Evolutionary conservation across 1,140 invertebrate species (phyloP), one percentile per base, ranked within the genome.

Genomic region (Olivierus martensii): DNA sequence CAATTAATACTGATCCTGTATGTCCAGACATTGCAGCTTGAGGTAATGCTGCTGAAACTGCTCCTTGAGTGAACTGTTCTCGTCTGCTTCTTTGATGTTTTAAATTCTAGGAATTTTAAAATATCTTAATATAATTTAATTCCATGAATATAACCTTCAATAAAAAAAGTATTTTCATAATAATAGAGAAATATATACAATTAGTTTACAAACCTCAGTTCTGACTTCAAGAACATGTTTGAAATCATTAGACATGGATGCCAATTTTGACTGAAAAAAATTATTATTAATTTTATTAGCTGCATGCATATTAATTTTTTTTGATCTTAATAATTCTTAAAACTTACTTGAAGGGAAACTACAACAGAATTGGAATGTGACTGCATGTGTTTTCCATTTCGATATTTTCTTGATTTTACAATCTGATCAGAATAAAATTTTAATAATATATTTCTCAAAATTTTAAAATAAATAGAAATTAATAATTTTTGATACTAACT

Each of bases 331-430:
- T 28, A 6, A n/a, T 28, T 28, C 28, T 6, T 28, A 5, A 45
- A 22, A 45, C 14, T 14, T 43, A 51, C 49, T 19, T 99, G 93
- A 46, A 96, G 70, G 10, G 87, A 81, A 57, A 96, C 76, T 3
- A 95, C 94, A 49, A 99, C 89, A 65, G 88, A 92, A 38, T 89
- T 92, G 42, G 92, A 94, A 79, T 97, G 93, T 59, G 87, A 90
- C 61, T 90, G 81, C 68, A 93, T 77, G 69, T 94, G 88, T 63
- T 79, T 78, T 42, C 81, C 80, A 68, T 78, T 80, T 5, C 71
- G 46, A 63, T 72, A 53, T 67, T 66, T 55, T 61, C 65, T 46
- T 60, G 67, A n/a, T 56, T 64, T 63, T 36, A 66, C 66, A 44
- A 74, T 56, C 66, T 74, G 57, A 44, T 35, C 45, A 28, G 22